A percentile compares a stretch with the other conserved stretches of the same genome.
Evolutionary conservation across 2,888 invertebrate genomes (phyloP).

Genomic region (Mimachlamys varia): DNA sequence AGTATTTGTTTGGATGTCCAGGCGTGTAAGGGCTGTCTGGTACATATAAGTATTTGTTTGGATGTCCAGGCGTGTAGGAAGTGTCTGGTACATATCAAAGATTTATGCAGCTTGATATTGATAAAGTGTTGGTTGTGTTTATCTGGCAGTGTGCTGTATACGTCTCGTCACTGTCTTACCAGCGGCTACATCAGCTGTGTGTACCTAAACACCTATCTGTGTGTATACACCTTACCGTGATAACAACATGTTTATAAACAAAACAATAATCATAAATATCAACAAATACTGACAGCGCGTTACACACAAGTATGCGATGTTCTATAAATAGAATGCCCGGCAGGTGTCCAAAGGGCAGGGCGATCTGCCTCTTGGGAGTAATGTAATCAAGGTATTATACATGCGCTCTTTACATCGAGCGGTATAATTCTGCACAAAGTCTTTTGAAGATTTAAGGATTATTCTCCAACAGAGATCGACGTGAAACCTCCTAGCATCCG

Average conservation of each 20-base stretch:
- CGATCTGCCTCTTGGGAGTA: neutral
- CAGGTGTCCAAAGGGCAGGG: slow-evolving; percentile 15
- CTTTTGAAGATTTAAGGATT: neutral
- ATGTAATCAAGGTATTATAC: neutral
- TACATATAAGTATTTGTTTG: too few species aligned
- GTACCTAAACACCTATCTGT: neutral
- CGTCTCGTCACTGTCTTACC: too few species aligned
- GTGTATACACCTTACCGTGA: neutral
- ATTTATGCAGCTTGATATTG: too few species aligned
- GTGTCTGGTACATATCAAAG: too few species aligned
- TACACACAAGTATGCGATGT: neutral
- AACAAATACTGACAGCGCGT: neutral
- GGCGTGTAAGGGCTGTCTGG: too few species aligned
- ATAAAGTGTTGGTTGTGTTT: too few species aligned
- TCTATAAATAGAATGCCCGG: neutral
- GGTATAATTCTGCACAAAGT: neutral
- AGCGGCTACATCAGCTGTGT: neutral
- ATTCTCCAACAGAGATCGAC: neutral
- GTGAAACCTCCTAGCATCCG: too few species aligned
- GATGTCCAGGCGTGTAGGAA: too few species aligned
- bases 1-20: too few species aligned
- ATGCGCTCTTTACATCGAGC: neutral
- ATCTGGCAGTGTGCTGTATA: neutral
- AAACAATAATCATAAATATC: slow-evolving; percentile 6
- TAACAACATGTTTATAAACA: slow-evolving; percentile 5